phyloP scores from a whole-genome alignment of 2,113 vertebrate species.

The Heloderma charlesbogerti region DNA sequence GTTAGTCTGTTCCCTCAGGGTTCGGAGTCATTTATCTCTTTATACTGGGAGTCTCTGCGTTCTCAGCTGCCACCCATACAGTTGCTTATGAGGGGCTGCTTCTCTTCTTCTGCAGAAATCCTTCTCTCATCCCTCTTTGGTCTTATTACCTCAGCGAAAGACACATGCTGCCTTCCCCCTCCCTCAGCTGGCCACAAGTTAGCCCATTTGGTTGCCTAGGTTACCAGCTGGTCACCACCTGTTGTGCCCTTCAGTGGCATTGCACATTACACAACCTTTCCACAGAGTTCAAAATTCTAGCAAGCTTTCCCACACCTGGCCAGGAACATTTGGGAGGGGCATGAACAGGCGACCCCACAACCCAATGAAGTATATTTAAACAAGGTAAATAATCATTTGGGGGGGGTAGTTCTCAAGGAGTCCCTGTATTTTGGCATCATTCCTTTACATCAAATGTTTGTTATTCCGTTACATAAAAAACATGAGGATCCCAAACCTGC shows the following conservation, averaged over 20 bases:
- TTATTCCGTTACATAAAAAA: background rate
- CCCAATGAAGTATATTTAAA: background rate
- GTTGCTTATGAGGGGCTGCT: background rate
- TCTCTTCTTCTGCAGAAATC: conserved; percentile 4
- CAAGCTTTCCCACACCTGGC: background rate
- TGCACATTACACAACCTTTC: conserved; percentile 7
- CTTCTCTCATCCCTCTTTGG: background rate
- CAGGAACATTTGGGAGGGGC: background rate
- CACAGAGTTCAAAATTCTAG: background rate
- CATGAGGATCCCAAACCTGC: background rate
- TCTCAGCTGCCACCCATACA: conserved; percentile 6
- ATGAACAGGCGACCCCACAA: background rate
- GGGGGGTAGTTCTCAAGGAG: background rate
- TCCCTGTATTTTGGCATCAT: background rate
- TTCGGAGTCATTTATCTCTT: background rate
- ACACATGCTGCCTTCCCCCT: background rate
- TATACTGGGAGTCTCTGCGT: background rate
- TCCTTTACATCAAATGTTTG: background rate
- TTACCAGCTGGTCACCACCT: conserved; percentile 22
- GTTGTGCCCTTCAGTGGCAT: conserved; percentile 15
- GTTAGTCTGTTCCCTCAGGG: background rate
- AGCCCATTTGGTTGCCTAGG: conserved; percentile 2
- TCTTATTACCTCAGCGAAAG: background rate
- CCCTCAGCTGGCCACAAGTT: conserved; percentile 7
- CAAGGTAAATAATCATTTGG: background rate